Evolutionary conservation across 2,888 invertebrate genomes (phyloP).

Genomic region (Cephus sareptanus): DNA sequence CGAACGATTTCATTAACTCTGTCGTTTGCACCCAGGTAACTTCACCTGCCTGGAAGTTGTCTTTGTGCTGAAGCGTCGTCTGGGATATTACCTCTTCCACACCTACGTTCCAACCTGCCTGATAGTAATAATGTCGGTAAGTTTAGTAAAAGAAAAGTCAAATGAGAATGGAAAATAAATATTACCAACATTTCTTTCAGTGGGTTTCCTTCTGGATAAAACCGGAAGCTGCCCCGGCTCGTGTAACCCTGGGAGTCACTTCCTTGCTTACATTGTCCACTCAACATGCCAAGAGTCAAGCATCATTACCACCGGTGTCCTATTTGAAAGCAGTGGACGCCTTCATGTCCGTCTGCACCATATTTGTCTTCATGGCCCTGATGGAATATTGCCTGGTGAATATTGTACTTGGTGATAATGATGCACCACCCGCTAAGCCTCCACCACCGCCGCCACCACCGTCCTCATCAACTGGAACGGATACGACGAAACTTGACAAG

Average conservation of each 20-base stretch:
- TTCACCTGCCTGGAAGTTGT: constrained; percentile 93
- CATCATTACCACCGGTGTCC: constrained; percentile 92
- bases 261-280: constrained; percentile 89
- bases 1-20: constrained; percentile 3
- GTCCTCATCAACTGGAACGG: constrained; percentile 70
- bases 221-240: constrained; percentile 92
- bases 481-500: constrained; percentile 66
- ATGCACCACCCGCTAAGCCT: constrained; percentile 68
- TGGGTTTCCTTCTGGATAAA: constrained; percentile 98
- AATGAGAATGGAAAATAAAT: neutral
- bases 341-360: constrained; percentile 92
- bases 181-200: constrained; percentile 59
- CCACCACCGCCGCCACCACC: constrained; percentile 68
- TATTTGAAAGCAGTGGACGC: constrained; percentile 93
- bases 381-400: constrained; percentile 95
- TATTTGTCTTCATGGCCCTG: constrained; percentile 93
- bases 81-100: constrained; percentile 93
- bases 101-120: constrained; percentile 94
- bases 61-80: constrained; percentile 86
- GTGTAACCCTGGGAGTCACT: constrained; percentile 92
- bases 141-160: constrained; percentile 52
- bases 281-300: constrained; percentile 93
- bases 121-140: constrained; percentile 93
- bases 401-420: constrained; percentile 82
- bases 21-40: constrained; percentile 73